A percentile compares a stretch with the other conserved stretches of the same genome.
Evolutionary conservation across 2,113 vertebrate genomes (phyloP).

Genomic region (Mastomys natalensis): DNA sequence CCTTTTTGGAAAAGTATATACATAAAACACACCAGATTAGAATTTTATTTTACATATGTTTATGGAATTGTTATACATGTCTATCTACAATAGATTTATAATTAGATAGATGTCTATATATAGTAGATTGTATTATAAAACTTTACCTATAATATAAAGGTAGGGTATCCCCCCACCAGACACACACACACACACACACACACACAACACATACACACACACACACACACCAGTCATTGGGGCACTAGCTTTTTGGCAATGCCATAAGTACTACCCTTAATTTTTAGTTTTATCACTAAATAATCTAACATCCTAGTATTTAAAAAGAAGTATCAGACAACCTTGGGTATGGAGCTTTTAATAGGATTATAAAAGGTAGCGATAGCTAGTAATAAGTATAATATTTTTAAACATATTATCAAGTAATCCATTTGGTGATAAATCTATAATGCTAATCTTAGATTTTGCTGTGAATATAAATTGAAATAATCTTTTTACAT

Average conservation of each 20-base stretch:
- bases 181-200: too few relatives aligned
- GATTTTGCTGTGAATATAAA: conserved; percentile 16
- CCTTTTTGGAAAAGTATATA: neutral
- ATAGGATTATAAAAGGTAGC: neutral
- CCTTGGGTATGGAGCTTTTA: neutral
- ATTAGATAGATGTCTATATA: too few relatives aligned
- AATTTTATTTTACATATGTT: neutral
- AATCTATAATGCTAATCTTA: conserved; percentile 19
- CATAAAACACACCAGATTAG: neutral
- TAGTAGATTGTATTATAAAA: too few relatives aligned
- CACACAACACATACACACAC: too few relatives aligned
- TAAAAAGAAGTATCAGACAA: neutral
- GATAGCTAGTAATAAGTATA: neutral
- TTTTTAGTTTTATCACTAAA: neutral
- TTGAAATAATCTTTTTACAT: conserved; percentile 7
- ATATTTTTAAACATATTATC: neutral
- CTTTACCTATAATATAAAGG: too few relatives aligned
- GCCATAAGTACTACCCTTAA: neutral
- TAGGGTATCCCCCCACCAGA: neutral
- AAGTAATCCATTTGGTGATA: neutral
- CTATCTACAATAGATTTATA: neutral
- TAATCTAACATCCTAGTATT: neutral
- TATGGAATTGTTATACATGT: neutral
- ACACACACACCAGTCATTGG: neutral
- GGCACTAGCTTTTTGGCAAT: neutral